Base-by-base conservation (phyloP, 1,140 invertebrate species). In the Heliconius hermathena region DNA sequence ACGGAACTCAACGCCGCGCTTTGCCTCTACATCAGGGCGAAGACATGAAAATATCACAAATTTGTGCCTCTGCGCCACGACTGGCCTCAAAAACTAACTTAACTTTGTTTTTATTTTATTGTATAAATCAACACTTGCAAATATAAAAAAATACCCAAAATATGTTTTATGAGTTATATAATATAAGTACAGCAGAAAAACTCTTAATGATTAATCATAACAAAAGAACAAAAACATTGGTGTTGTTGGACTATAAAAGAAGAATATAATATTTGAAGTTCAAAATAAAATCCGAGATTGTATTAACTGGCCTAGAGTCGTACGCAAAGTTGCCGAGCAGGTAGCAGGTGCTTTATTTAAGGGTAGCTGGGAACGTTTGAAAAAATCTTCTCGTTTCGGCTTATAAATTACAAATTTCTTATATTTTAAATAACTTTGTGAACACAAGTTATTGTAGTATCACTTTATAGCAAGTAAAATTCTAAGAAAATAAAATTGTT, bases 331-430 rank as follows among this genome's bases (percentile, higher is more conserved):
- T 66, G 54, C 29, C 18, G 70, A 76, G 70, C 85, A 87, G 84
- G 85, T 87, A 87, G 85, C 84, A 88, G 87, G 84, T 88, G 87
- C 77, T 73, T 5, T 66, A 66, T 81, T n/a, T 66, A 57, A 66
- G 54, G 54, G 54, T 49, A 70, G 33, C 41, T 73, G 20, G 33
- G 26, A 46, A 26, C 38, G 33, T 54, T 33, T 36, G 41, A n/a
- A 79, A 29, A 73, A 79, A 70, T 36, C 22, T 41, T 26, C 26
- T 22, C n/a, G 3, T 57, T 57, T 57, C n/a, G 54, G 72, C 46
- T 41, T 26, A n/a, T 6, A 66, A 57, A 66, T 13, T 22, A 13
- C n/a, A 57, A n/a, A n/a, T 22, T 11, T 9, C 26, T 29, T 26
- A 29, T 66, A 26, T 16, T 29, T 66, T 66, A 9, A 57, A 57